phyloP scores from a whole-genome alignment of 1,140 invertebrate genomes.

The Pachypeltis micranthus region DNA sequence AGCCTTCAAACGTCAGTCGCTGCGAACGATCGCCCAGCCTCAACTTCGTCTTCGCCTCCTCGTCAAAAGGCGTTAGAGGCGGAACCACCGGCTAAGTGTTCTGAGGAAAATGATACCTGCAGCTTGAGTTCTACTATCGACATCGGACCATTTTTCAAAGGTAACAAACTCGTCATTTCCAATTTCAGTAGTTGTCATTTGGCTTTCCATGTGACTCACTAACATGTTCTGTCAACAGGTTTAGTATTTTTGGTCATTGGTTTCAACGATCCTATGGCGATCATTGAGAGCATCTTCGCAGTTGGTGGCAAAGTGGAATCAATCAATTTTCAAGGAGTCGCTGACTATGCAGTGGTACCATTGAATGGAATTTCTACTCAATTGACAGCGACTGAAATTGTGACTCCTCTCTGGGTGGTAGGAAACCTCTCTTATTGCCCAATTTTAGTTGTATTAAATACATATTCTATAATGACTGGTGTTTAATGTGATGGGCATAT shows the following conservation, averaged over 20 bases:
- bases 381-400: slow-evolving; percentile 39
- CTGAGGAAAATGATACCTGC: too few relatives aligned
- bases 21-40: too few relatives aligned
- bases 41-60: too few relatives aligned
- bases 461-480: not conserved
- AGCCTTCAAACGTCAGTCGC: too few relatives aligned
- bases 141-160: not conserved
- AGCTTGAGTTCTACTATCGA: too few relatives aligned
- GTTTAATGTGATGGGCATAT: too few relatives aligned
- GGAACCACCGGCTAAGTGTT: too few relatives aligned
- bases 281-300: slow-evolving; percentile 34
- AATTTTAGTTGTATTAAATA: not conserved
- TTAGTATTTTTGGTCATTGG: slow-evolving; percentile 34
- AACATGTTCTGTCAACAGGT: too few relatives aligned
- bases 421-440: slow-evolving; percentile 15
- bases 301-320: slow-evolving; percentile 40
- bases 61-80: too few relatives aligned
- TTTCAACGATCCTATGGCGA: slow-evolving; percentile 23
- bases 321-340: slow-evolving; percentile 36
- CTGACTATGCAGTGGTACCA: slow-evolving; percentile 47
- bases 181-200: not conserved
- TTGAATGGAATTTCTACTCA: slow-evolving; percentile 31
- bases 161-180: not conserved
- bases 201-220: too few relatives aligned
- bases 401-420: slow-evolving; percentile 46